Evolutionary conservation across 2,797 vertebrate species (phyloP).

Genomic region (Tolypeutes matacus): DNA sequence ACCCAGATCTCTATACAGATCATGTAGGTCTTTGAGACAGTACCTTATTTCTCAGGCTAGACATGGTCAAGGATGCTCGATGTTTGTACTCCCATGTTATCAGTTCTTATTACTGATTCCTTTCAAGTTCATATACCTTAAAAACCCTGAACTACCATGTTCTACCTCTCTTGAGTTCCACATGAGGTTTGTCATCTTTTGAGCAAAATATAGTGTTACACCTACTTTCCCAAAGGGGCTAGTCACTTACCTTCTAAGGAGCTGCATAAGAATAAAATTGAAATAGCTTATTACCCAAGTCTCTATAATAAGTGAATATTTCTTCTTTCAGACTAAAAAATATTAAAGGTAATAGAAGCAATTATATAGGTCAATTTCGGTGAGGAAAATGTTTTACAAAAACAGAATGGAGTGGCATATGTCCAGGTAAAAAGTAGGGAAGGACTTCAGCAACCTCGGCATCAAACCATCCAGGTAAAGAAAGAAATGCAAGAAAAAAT

Average conservation of each 20-base stretch:
- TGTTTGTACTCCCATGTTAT: neutral
- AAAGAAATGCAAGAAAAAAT: neutral
- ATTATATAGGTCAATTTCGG: neutral
- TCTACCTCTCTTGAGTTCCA: neutral
- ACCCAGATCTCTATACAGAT: neutral
- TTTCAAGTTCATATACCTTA: neutral
- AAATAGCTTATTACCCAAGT: neutral
- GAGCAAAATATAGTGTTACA: neutral
- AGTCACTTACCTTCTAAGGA: neutral
- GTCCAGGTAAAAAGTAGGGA: neutral
- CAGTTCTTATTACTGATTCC: neutral
- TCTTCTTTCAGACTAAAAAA: slow-evolving; percentile 3
- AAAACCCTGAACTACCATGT: neutral
- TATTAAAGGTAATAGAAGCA: neutral
- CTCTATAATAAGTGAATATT: neutral
- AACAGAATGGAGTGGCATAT: neutral
- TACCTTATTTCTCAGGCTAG: neutral
- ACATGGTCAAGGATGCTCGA: neutral
- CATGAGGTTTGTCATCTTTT: neutral
- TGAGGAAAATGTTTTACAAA: neutral
- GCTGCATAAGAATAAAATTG: neutral
- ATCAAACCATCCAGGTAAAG: neutral
- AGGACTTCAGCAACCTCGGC: neutral
- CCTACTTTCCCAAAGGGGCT: neutral
- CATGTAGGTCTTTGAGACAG: neutral